Evolutionary conservation across 2,888 invertebrate genomes (phyloP), one percentile per base, ranked within the genome.

Genomic region (Imbricaverruca yamaguchii): DNA sequence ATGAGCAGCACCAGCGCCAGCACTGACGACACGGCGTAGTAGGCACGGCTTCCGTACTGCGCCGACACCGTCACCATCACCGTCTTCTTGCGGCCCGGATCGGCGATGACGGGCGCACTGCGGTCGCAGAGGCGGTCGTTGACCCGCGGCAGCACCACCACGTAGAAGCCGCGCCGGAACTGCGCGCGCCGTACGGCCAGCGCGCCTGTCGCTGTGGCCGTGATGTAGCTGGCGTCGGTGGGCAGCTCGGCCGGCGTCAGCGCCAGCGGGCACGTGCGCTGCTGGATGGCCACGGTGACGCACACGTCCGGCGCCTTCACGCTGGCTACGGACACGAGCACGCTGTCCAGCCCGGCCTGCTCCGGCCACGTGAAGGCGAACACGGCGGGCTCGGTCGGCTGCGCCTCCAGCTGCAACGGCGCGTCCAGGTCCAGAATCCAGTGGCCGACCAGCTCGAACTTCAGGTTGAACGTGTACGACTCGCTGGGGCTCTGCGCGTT

Each of bases 1-100:
- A 97, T 97, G 2, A 95, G 95, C 86, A 97, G 97, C 23, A 92
- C 91, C 0, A 94, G 92, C 87, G 97, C 96, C 0, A 93, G 92
- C 81, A 97, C 89, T 86, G 97, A 97, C 83, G 94, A 91, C 61
- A 96, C 88, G 85, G 97, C 97, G 87, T 95, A 96, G 84, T 89
- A 91, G 87, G 95, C 94, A 81, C 91, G 90, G 0, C 89, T 88
- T 86, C 96, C 96, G 57, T 92, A 90, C 15, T 83, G 83, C 82
- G 92, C 92, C 81, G 93, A 93, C 87, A 92, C 96, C 0, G 96
- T 96, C 86, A 97, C 96, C 83, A 97, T 88, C 87, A 94, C 94
- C 86, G 95, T 94, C 85, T 94, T 94, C 0, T 95, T 95, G 85
- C 95, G 55, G 6, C 74, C 25, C 11, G 80, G 57, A 15, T 61